Evolutionary conservation across 2,113 vertebrate genomes (phyloP).

Genomic region (Sinocyclocheilus maitianheensis): DNA sequence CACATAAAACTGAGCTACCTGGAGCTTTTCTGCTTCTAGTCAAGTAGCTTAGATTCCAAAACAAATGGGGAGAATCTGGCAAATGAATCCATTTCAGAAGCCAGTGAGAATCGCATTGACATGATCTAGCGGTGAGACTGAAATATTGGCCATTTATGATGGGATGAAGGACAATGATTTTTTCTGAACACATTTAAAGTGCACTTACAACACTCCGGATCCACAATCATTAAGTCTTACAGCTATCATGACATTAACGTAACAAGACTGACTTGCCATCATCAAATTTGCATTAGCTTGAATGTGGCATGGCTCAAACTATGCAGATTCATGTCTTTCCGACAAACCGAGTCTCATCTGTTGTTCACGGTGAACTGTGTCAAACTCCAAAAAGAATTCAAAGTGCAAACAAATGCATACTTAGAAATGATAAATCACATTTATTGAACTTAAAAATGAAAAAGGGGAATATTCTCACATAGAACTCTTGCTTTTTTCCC

Average conservation of each 20-base stretch:
- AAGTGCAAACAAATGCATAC: slow-evolving; percentile 17
- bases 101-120: neutral
- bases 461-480: neutral
- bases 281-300: neutral
- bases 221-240: neutral
- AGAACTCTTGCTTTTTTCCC: neutral
- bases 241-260: slow-evolving; percentile 16
- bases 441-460: slow-evolving; percentile 53
- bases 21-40: neutral
- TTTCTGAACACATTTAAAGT: slow-evolving; percentile 5
- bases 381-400: neutral
- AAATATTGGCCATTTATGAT: neutral
- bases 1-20: neutral
- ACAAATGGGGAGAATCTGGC: neutral
- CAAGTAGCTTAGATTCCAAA: neutral
- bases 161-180: neutral
- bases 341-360: neutral
- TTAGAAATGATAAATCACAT: slow-evolving; percentile 66
- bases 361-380: neutral
- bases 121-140: neutral
- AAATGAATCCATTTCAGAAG: neutral
- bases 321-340: neutral
- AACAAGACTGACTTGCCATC: neutral
- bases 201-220: slow-evolving; percentile 21
- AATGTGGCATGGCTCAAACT: neutral